Conservation (phyloP, 2,113 vertebrate genomes). For the Machaerirhynchus nigripectus region DNA sequence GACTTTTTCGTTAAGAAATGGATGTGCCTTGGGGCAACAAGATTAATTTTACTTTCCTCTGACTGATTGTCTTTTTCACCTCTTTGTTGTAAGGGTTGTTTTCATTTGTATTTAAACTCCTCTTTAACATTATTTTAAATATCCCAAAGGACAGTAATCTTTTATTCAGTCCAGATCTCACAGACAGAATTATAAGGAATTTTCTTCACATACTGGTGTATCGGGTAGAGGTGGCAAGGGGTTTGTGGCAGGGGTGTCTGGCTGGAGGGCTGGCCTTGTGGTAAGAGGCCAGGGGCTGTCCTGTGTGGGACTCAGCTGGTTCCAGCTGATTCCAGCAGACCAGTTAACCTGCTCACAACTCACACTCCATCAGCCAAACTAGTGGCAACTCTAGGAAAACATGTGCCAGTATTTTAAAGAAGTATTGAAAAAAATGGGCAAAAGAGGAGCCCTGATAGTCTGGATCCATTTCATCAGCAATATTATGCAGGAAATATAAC, state of each 20-base stretch:
- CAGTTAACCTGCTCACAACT: neutral
- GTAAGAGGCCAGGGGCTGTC: neutral
- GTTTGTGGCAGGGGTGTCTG: neutral
- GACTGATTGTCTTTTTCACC: neutral
- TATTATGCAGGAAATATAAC: neutral
- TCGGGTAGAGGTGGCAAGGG: accelerated
- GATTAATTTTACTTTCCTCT: neutral
- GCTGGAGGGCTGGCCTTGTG: neutral
- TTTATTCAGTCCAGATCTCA: neutral
- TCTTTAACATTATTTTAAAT: neutral
- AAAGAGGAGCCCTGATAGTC: accelerated
- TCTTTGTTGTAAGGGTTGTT: neutral
- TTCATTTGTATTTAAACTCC: neutral
- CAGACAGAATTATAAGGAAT: neutral
- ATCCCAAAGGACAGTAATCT: neutral
- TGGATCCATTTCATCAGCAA: neutral
- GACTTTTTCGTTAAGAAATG: neutral
- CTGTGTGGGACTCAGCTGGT: neutral
- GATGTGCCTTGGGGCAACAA: neutral
- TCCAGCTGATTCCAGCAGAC: neutral
- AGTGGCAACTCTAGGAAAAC: neutral
- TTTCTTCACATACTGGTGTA: neutral
- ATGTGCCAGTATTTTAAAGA: neutral
- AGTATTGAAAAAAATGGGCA: neutral
- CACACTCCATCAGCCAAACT: neutral